A percentile compares a stretch with the other conserved stretches of the same genome.
These are phyloP conservation scores for Mesocricetus auratus DNA, from an alignment of 2,113 vertebrate species.

Conservation along the genomic window DNA sequence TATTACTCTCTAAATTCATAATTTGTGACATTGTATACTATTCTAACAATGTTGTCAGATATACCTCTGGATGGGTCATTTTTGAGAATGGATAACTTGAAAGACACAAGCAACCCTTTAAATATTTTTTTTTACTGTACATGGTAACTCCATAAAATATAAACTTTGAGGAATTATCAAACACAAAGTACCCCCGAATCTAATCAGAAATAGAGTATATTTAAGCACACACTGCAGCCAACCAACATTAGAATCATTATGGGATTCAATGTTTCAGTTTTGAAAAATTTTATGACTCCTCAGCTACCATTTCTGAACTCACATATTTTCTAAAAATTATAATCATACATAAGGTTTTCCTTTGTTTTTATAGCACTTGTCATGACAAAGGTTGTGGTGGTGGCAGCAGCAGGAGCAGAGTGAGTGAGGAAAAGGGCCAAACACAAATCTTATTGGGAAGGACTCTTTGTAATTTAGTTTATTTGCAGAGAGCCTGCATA, in stretches of 20 bases:
- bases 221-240: neutral
- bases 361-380: conserved; percentile 10
- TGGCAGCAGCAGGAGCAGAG: neutral
- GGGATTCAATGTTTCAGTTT: neutral
- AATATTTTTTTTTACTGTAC: neutral
- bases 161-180: neutral
- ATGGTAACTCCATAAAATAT: neutral
- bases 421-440: neutral
- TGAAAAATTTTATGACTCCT: neutral
- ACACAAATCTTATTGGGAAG: neutral
- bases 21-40: neutral
- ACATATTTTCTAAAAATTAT: neutral
- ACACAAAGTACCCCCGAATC: neutral
- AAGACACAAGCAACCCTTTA: neutral
- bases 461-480: neutral
- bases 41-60: neutral
- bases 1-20: neutral
- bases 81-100: neutral
- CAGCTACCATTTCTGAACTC: neutral
- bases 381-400: neutral
- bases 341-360: neutral
- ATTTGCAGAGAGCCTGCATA: neutral
- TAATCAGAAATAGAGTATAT: neutral
- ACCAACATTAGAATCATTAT: neutral
- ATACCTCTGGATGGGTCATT: neutral